phyloP scores from a whole-genome alignment of 2,888 invertebrate genomes.

The Pterostichus niger region DNA sequence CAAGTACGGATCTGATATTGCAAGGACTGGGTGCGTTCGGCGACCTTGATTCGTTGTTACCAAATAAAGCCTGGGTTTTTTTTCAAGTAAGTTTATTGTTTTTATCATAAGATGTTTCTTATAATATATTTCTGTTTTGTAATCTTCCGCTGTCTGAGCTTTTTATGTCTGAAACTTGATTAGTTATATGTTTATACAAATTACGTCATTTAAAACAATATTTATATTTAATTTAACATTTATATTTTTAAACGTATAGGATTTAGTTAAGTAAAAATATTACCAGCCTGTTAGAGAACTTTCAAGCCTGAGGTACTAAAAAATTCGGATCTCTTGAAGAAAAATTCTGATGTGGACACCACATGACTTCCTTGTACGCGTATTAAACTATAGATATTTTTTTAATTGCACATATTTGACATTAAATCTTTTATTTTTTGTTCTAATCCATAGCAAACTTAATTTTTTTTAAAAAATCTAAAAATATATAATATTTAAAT shows the following conservation, averaged over 20 bases:
- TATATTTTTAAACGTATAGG: constrained; percentile 6
- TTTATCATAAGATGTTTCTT: constrained; percentile 38
- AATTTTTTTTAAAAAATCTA: too few relatives aligned
- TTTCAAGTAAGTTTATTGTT: constrained; percentile 9
- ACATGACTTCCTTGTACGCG: too few relatives aligned
- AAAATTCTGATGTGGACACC: too few relatives aligned
- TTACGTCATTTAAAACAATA: constrained; percentile 11
- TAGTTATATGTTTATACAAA: background rate
- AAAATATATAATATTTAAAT: too few relatives aligned
- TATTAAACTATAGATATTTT: too few relatives aligned
- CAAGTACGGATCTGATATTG: constrained; percentile 39
- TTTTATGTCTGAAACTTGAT: constrained; percentile 32
- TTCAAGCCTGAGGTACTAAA: too few relatives aligned
- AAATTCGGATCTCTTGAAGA: too few relatives aligned
- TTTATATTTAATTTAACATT: constrained; percentile 2
- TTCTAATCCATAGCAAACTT: too few relatives aligned
- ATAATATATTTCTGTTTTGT: constrained; percentile 13
- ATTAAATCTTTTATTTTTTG: too few relatives aligned
- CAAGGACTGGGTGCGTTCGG: background rate
- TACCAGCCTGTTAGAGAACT: background rate
- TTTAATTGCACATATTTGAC: too few relatives aligned
- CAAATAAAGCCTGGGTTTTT: constrained; percentile 22
- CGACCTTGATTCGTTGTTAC: constrained; percentile 38
- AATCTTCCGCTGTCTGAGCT: constrained; percentile 37
- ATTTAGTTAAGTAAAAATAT: constrained; percentile 10